phyloP scores from a whole-genome alignment of 2,113 vertebrate species.

The Oenanthe melanoleuca region DNA sequence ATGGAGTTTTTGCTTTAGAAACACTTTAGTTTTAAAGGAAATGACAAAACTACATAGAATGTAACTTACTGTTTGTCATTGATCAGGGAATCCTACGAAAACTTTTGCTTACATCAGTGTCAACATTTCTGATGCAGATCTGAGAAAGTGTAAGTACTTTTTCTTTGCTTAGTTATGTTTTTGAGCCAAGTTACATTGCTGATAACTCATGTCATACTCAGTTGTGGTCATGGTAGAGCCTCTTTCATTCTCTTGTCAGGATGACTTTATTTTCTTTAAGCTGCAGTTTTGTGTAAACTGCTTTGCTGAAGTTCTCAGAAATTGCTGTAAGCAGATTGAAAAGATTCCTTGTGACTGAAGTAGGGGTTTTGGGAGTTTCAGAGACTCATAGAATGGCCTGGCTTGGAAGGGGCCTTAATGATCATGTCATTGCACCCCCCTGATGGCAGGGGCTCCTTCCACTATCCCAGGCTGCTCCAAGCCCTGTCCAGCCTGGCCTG shows the following conservation, averaged over 20 bases:
- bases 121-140: constrained; percentile 79
- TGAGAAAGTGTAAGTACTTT: constrained; percentile 84
- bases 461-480: background rate
- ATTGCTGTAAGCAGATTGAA: background rate
- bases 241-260: background rate
- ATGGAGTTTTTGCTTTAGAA: background rate
- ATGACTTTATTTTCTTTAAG: background rate
- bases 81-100: constrained; percentile 84
- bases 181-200: background rate
- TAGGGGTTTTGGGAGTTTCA: background rate
- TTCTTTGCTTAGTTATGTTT: accelerated
- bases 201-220: background rate
- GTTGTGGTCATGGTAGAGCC: background rate
- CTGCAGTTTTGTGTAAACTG: background rate
- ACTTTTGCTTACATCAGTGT: constrained; percentile 91
- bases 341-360: background rate
- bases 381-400: background rate
- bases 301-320: background rate
- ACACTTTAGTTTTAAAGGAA: background rate
- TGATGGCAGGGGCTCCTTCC: background rate
- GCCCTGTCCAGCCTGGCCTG: background rate
- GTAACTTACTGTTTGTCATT: constrained; percentile 1
- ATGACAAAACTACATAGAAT: accelerated
- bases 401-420: background rate
- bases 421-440: background rate